A percentile compares a stretch with the other conserved stretches of the same genome.
Conservation (phyloP, 2,888 invertebrate genomes). For the Pseudococcus longispinus region DNA sequence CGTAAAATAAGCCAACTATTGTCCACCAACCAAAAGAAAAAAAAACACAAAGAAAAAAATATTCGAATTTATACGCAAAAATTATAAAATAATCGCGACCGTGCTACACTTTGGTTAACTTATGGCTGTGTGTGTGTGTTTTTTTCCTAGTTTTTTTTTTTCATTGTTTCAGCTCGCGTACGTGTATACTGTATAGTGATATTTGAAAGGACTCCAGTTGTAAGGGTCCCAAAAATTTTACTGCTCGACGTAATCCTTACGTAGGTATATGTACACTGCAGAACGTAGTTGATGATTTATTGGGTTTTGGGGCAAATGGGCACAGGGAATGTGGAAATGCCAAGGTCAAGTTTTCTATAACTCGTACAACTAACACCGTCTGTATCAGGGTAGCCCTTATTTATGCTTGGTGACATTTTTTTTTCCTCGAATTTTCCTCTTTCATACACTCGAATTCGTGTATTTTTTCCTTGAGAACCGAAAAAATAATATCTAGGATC, state of each 20-base stretch:
- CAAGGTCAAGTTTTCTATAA: background rate
- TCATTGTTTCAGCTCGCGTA: background rate
- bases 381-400: too few relatives aligned
- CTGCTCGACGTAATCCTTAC: background rate
- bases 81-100: constrained; percentile 13
- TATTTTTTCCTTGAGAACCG: too few relatives aligned
- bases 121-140: background rate
- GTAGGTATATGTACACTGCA: too few relatives aligned
- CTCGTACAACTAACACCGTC: background rate
- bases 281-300: background rate
- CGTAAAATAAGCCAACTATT: constrained; percentile 31
- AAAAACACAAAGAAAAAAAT: background rate
- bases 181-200: background rate
- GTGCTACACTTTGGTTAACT: constrained; percentile 2
- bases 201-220: background rate
- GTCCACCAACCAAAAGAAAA: constrained; percentile 7
- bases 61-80: constrained; percentile 19
- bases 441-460: too few relatives aligned
- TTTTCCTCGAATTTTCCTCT: background rate
- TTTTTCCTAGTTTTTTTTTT: background rate
- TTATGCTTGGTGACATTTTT: background rate
- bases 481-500: too few relatives aligned
- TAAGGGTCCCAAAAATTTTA: background rate
- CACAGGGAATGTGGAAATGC: background rate
- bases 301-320: background rate